phyloP scores from a whole-genome alignment of 2,888 invertebrate species.

The Heliconius sara region DNA sequence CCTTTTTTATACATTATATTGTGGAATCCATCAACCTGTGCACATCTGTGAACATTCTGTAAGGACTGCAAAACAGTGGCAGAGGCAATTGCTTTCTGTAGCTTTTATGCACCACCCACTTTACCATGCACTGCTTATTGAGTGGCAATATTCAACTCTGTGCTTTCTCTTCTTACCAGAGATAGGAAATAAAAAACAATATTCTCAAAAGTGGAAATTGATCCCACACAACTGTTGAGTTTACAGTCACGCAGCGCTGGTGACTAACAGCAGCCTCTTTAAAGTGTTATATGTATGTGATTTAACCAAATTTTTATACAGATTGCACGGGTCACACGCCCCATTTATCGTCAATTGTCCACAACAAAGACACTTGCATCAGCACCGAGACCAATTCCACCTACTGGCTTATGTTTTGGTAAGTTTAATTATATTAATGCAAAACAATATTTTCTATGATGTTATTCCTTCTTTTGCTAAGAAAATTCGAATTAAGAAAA shows the following conservation, averaged over 20 bases:
- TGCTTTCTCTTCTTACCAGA: not conserved
- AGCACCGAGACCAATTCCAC: constrained; percentile 68
- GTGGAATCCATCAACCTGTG: too few species aligned
- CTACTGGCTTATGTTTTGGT: constrained; percentile 77
- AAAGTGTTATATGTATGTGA: not conserved
- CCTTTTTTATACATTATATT: too few species aligned
- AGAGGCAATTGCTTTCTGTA: too few species aligned
- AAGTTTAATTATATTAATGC: constrained; percentile 38
- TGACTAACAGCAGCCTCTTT: not conserved
- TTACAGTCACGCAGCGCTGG: not conserved
- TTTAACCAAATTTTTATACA: constrained; percentile 50
- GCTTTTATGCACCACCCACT: too few species aligned
- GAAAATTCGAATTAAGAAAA: too few species aligned
- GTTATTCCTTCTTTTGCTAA: too few species aligned
- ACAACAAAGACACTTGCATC: constrained; percentile 63
- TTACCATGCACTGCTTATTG: too few species aligned
- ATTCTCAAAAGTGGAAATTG: not conserved
- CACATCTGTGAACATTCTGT: too few species aligned
- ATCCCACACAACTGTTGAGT: not conserved
- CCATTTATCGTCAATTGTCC: constrained; percentile 70
- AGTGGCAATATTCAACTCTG: too few species aligned
- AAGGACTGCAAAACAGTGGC: too few species aligned
- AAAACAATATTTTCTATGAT: not conserved
- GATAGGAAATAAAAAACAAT: not conserved
- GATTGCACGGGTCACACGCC: constrained; percentile 67